Evolutionary conservation across 2,113 vertebrate species (phyloP).

Genomic region (Platycercus adscitus): DNA sequence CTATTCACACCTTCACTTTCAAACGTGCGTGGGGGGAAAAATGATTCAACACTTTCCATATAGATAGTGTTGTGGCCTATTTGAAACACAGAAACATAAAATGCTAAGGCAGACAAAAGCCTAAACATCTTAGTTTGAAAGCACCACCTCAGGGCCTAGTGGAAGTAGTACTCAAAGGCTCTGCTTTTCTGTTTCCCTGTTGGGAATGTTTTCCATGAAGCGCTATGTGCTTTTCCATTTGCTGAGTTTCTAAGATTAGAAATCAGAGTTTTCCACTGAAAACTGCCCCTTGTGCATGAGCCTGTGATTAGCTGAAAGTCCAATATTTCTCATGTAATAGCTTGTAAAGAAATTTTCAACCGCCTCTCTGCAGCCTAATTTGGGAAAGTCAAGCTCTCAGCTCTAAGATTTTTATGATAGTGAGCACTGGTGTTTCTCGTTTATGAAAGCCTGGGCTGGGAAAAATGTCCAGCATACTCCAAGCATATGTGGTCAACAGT

Average conservation of each 20-base stretch:
- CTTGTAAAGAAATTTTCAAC: not conserved
- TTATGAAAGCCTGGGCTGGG: not conserved
- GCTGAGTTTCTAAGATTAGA: not conserved
- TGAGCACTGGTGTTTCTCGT: not conserved
- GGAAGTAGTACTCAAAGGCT: not conserved
- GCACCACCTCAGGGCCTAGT: not conserved
- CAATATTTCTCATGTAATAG: not conserved
- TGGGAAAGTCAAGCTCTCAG: not conserved
- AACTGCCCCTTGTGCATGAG: not conserved
- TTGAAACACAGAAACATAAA: not conserved
- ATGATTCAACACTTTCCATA: not conserved
- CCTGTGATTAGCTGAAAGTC: not conserved
- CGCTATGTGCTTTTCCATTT: not conserved
- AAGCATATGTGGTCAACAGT: not conserved
- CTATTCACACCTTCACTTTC: not conserved
- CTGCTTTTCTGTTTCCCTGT: not conserved
- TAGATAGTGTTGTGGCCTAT: not conserved
- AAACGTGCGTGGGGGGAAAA: fast-evolving
- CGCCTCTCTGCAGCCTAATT: not conserved
- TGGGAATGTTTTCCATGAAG: not conserved
- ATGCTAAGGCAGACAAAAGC: not conserved
- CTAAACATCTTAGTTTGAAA: not conserved
- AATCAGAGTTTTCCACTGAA: not conserved
- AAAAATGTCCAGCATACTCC: not conserved
- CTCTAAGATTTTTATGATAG: not conserved